phyloP scores from a whole-genome alignment of 2,888 invertebrate species.

The Drosophila sordidula region DNA sequence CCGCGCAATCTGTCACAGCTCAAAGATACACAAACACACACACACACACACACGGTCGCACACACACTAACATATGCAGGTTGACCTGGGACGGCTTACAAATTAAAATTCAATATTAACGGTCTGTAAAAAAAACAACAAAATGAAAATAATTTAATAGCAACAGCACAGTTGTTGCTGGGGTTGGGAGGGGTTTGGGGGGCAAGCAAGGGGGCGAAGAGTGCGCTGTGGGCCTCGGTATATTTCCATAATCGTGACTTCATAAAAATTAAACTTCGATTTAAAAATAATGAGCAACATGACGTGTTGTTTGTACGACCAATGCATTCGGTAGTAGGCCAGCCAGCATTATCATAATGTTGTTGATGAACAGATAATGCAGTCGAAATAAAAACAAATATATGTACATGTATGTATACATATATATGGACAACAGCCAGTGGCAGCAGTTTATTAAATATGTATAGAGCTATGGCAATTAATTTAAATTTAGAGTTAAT shows the following conservation, averaged over 20 bases:
- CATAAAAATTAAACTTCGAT: constrained; percentile 83
- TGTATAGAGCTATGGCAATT: constrained; percentile 32
- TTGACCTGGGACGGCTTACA: constrained; percentile 67
- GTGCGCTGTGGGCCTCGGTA: constrained; percentile 48
- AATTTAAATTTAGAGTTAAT: constrained; percentile 37
- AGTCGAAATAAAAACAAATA: constrained; percentile 12
- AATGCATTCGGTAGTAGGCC: constrained; percentile 14
- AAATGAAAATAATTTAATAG: constrained; percentile 63
- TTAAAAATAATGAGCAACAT: constrained; percentile 80
- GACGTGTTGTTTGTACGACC: constrained; percentile 51
- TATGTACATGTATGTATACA: background rate
- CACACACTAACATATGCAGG: constrained; percentile 46
- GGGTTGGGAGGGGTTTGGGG: background rate
- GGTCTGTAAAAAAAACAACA: constrained; percentile 47
- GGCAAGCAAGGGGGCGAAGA: constrained; percentile 8
- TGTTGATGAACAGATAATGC: constrained; percentile 54
- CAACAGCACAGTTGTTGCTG: constrained; percentile 7
- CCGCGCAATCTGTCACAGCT: constrained; percentile 74
- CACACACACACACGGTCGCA: constrained; percentile 6
- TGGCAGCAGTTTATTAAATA: constrained; percentile 26
- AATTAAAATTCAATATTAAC: constrained; percentile 84
- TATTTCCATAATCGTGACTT: constrained; percentile 84
- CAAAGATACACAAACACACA: constrained; percentile 57
- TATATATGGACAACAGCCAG: background rate
- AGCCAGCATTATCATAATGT: constrained; percentile 45